Evolutionary conservation across 2,797 vertebrate genomes (phyloP).

Genomic region (Sylvilagus floridanus): DNA sequence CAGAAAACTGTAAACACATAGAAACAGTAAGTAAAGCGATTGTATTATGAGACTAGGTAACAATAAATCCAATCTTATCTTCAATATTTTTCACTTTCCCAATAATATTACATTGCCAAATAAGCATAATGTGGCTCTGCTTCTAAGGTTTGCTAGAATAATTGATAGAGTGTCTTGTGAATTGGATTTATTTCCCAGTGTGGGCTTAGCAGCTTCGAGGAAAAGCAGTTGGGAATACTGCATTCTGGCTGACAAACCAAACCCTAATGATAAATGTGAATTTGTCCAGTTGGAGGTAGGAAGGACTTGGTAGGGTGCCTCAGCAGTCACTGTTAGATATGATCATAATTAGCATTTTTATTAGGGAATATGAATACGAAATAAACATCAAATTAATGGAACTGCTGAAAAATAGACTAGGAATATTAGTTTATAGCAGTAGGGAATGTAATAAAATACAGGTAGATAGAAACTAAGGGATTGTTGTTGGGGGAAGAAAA

Average conservation of each 20-base stretch:
- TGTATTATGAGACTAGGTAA: constrained; percentile 40
- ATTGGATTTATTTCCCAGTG: constrained; percentile 66
- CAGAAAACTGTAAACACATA: not conserved
- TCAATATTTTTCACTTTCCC: constrained; percentile 33
- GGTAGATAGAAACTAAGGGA: constrained; percentile 37
- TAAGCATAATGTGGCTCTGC: constrained; percentile 13
- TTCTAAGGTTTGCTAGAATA: constrained; percentile 34
- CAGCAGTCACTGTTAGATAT: constrained; percentile 61
- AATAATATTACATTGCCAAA: constrained; percentile 38
- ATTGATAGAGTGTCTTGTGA: constrained; percentile 20
- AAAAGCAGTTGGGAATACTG: constrained; percentile 48
- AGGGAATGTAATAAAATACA: constrained; percentile 57
- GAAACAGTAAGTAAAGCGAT: constrained; percentile 37
- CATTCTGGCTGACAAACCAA: constrained; percentile 60
- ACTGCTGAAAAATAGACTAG: constrained; percentile 71
- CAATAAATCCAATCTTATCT: constrained; percentile 34
- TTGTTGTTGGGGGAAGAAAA: constrained; percentile 19
- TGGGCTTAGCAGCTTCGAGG: constrained; percentile 27
- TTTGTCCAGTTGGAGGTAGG: constrained; percentile 47
- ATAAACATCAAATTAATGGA: constrained; percentile 77
- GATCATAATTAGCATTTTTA: constrained; percentile 79
- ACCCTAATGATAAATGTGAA: constrained; percentile 61
- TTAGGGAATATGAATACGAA: constrained; percentile 72
- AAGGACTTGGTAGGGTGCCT: constrained; percentile 43
- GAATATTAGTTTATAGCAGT: constrained; percentile 55